Conservation (phyloP, 23 tunicate genomes). For the Diplosoma virens region DNA sequence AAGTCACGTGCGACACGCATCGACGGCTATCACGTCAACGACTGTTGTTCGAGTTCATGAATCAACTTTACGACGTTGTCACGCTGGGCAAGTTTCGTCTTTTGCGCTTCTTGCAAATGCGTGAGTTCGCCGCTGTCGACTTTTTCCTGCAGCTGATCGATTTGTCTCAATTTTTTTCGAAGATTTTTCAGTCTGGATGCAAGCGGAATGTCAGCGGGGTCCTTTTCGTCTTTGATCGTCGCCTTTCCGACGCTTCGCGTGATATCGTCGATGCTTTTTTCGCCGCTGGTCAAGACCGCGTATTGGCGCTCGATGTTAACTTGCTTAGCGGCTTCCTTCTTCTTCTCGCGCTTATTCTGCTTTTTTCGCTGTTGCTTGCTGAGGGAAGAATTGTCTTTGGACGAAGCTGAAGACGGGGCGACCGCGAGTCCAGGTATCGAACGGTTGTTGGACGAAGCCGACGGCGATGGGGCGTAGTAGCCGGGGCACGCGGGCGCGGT, state of each 20-base stretch:
- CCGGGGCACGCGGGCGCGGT: constrained; percentile 89
- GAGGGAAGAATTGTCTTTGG: constrained; percentile 11
- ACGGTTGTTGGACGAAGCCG: neutral
- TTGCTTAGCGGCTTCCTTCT: constrained; percentile 30
- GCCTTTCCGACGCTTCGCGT: neutral
- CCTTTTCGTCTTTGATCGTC: neutral
- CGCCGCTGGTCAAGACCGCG: constrained; percentile 18
- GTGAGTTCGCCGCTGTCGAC: constrained; percentile 51
- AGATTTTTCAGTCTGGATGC: constrained; percentile 44
- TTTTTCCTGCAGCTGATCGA: constrained; percentile 69
- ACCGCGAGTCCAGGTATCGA: constrained; percentile 32
- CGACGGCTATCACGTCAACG: too few species aligned
- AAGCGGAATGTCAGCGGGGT: neutral
- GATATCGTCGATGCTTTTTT: constrained; percentile 28
- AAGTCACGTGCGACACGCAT: too few species aligned
- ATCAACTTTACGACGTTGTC: constrained; percentile 29
- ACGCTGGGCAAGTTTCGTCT: constrained; percentile 45
- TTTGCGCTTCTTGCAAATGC: constrained; percentile 45
- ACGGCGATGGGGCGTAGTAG: constrained; percentile 9
- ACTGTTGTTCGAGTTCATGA: too few species aligned
- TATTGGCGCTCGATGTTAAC: constrained; percentile 50
- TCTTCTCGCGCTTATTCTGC: constrained; percentile 56
- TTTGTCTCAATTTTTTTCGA: constrained; percentile 66
- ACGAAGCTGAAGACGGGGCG: neutral
- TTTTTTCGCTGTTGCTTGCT: constrained; percentile 68